These are phyloP conservation scores for Chrysodeixis includens DNA, from an alignment of 2,888 invertebrate genomes.

Conservation along the genomic window DNA sequence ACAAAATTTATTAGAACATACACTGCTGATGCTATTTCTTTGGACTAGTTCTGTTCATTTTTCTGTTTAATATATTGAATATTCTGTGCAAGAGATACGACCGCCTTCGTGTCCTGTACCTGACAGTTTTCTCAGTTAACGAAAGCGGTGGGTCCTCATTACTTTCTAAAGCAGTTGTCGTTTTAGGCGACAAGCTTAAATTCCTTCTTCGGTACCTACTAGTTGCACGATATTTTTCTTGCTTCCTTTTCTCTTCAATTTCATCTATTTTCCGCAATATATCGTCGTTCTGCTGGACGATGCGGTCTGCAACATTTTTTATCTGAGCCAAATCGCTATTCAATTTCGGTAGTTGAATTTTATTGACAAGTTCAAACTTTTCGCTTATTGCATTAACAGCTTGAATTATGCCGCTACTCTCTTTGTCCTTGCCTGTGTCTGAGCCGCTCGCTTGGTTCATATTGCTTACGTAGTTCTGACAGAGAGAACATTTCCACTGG, in stretches of 20 bases:
- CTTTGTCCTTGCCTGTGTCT: constrained; percentile 50
- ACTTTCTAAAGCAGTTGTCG: constrained; percentile 42
- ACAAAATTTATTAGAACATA: constrained; percentile 29
- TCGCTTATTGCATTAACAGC: constrained; percentile 69
- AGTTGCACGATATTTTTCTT: constrained; percentile 43
- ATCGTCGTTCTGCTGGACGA: constrained; percentile 75
- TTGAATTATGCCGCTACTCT: constrained; percentile 56
- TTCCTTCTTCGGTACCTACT: constrained; percentile 64
- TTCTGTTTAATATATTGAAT: constrained; percentile 72
- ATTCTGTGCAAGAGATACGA: constrained; percentile 71
- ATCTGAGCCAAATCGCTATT: constrained; percentile 73
- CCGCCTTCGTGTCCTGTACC: constrained; percentile 67
- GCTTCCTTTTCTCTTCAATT: constrained; percentile 59
- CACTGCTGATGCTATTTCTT: constrained; percentile 36
- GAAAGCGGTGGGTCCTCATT: constrained; percentile 53
- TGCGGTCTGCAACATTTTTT: constrained; percentile 69
- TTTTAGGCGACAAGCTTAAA: constrained; percentile 56
- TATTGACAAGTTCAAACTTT: constrained; percentile 79
- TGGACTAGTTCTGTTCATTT: constrained; percentile 56
- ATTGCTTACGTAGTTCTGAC: constrained; percentile 64
- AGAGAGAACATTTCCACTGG: constrained; percentile 76
- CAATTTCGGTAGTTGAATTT: constrained; percentile 79
- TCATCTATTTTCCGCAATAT: constrained; percentile 71
- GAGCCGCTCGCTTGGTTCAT: constrained; percentile 34
- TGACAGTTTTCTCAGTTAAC: constrained; percentile 61